phyloP scores from a whole-genome alignment of 2,113 vertebrate species.

The Pelmatolapia mariae region DNA sequence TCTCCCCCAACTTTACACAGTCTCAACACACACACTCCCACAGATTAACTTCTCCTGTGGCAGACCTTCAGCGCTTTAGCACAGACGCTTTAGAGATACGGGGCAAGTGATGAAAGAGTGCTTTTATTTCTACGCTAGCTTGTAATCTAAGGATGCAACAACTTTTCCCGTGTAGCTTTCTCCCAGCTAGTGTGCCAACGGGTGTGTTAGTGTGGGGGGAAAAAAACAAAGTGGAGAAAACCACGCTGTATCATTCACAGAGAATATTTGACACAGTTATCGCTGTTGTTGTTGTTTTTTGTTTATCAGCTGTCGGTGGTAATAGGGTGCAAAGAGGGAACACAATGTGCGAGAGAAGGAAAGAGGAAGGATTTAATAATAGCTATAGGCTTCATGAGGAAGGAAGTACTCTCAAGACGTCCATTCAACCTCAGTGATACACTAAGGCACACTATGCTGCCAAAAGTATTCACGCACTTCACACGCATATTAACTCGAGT shows the following conservation, averaged over 20 bases:
- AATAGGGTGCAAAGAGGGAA: not conserved
- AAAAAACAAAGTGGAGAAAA: not conserved
- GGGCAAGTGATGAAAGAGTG: not conserved
- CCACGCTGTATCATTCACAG: not conserved
- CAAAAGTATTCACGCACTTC: not conserved
- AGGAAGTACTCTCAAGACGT: not conserved
- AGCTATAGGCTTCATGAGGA: not conserved
- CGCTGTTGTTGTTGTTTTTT: not conserved
- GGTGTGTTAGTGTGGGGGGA: not conserved
- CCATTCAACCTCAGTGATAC: not conserved
- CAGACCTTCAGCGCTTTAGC: conserved; percentile 8
- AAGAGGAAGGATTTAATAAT: not conserved
- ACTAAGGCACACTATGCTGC: not conserved
- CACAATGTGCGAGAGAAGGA: not conserved
- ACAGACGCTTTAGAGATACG: not conserved
- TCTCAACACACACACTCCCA: not conserved
- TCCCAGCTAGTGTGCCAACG: not conserved
- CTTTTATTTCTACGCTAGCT: not conserved
- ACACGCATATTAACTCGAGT: not conserved
- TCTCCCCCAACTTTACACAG: not conserved
- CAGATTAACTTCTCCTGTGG: conserved; percentile 36
- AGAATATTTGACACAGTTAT: not conserved
- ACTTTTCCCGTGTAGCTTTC: not conserved
- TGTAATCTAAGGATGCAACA: not conserved
- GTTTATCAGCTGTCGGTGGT: not conserved